A percentile compares a stretch with the other conserved stretches of the same genome.
These are phyloP conservation scores for Cryptophagus acutangulus DNA, from an alignment of 2,888 invertebrate genomes.

Conservation along the genomic window DNA sequence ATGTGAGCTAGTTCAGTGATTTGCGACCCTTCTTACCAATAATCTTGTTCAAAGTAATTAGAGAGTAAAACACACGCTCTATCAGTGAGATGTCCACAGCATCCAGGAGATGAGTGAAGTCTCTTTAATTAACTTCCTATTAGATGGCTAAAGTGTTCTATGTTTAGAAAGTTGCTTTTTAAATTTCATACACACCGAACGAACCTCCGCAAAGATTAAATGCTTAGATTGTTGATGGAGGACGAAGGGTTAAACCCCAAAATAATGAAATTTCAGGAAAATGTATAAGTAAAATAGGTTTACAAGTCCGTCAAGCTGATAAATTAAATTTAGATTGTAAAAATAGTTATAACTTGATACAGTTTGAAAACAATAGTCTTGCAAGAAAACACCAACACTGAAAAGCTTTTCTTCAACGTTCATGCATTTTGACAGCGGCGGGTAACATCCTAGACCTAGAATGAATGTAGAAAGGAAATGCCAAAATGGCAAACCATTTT, in stretches of 20 bases:
- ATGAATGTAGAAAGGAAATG: constrained; percentile 4
- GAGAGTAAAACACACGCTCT: constrained; percentile 11
- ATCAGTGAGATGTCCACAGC: constrained; percentile 12
- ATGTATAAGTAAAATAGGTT: no score
- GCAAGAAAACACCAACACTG: neutral
- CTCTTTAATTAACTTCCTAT: constrained; percentile 16
- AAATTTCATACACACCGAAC: no score
- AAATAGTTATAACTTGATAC: constrained; percentile 1
- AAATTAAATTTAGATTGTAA: neutral
- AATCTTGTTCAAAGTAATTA: constrained; percentile 16
- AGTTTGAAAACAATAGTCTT: no score
- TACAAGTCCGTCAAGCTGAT: neutral
- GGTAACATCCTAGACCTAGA: no score
- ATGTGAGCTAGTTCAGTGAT: no score
- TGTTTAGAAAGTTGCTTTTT: no score
- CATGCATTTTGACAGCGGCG: neutral
- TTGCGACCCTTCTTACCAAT: constrained; percentile 11
- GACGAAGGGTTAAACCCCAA: no score
- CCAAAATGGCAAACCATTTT: constrained; percentile 13
- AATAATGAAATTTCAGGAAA: no score
- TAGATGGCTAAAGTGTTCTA: no score
- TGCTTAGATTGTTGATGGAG: no score
- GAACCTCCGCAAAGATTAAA: no score
- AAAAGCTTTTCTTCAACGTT: neutral
- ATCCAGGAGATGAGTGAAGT: constrained; percentile 9